Conservation (phyloP, 1,140 invertebrate species). For the Eciton burchellii region DNA sequence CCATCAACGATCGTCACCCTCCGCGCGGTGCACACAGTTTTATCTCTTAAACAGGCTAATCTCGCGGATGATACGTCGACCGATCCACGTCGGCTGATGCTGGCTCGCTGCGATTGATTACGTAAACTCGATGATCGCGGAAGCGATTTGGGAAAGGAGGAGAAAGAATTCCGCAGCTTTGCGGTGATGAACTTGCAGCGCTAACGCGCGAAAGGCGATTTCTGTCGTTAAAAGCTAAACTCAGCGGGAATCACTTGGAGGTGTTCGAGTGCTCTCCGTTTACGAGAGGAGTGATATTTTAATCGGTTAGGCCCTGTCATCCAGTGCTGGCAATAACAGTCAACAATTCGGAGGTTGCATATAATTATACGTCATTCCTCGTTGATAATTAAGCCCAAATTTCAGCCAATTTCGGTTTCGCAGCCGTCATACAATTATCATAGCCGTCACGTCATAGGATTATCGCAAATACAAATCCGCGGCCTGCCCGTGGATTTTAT, state of each 20-base stretch:
- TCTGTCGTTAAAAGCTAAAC: no score
- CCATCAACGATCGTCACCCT: constrained; percentile 49
- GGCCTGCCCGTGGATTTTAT: constrained; percentile 36
- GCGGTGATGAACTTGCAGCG: not conserved
- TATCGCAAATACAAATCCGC: constrained; percentile 55
- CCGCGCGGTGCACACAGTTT: constrained; percentile 35
- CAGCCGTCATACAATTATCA: constrained; percentile 33
- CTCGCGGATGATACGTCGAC: not conserved
- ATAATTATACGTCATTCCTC: constrained; percentile 57
- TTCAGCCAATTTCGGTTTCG: constrained; percentile 56
- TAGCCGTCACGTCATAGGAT: constrained; percentile 26
- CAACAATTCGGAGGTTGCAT: constrained; percentile 26
- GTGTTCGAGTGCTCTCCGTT: not conserved
- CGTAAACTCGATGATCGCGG: not conserved
- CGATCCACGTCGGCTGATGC: constrained; percentile 16
- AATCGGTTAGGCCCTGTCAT: not conserved
- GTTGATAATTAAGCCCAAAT: constrained; percentile 62
- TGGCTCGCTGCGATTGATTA: not conserved
- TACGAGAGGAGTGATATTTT: not conserved
- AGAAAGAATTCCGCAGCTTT: not conserved
- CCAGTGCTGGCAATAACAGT: constrained; percentile 38
- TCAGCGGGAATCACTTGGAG: not conserved
- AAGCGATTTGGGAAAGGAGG: not conserved
- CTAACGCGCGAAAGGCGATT: not conserved
- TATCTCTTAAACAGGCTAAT: constrained; percentile 36